Conservation (phyloP, 2,888 invertebrate species). For the Drosophila ezoana region DNA sequence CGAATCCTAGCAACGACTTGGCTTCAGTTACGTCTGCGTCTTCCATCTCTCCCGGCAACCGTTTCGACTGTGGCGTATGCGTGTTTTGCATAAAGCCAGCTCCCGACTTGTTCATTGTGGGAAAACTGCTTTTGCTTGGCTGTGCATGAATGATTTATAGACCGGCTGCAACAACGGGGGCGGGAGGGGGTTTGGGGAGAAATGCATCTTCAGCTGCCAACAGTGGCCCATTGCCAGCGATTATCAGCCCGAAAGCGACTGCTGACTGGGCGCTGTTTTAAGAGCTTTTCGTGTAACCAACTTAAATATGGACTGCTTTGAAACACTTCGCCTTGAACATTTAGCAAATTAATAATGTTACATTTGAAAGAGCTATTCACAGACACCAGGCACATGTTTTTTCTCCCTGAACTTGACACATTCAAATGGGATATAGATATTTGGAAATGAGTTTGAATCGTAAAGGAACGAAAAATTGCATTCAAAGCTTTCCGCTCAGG, state of each 20-base stretch:
- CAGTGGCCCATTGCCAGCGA: conserved; percentile 32
- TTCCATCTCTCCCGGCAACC: conserved; percentile 1
- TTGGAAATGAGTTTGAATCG: too few species aligned
- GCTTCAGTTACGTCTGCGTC: conserved; percentile 18
- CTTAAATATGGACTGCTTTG: conserved; percentile 6
- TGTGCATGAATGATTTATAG: conserved; percentile 78
- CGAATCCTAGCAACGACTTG: conserved; percentile 46
- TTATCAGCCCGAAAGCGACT: conserved; percentile 42
- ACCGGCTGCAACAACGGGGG: conserved; percentile 39
- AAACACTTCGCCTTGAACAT: conserved; percentile 10
- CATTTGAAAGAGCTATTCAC: background rate
- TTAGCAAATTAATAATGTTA: conserved; percentile 26
- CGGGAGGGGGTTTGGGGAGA: background rate
- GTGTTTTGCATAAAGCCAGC: conserved; percentile 63
- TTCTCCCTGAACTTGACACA: too few species aligned
- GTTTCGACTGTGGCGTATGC: conserved; percentile 23
- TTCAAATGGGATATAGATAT: too few species aligned
- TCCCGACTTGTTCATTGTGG: conserved; percentile 53
- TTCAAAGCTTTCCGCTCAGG: too few species aligned
- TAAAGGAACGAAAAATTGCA: too few species aligned
- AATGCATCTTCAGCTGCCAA: conserved; percentile 24
- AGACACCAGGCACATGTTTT: too few species aligned
- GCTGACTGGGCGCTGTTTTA: conserved; percentile 18
- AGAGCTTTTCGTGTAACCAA: conserved; percentile 11
- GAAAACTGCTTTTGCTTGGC: conserved; percentile 62